Conservation (phyloP, 30 jellyfish, hydroid and myxozoan species). For the Mastigias papua region DNA sequence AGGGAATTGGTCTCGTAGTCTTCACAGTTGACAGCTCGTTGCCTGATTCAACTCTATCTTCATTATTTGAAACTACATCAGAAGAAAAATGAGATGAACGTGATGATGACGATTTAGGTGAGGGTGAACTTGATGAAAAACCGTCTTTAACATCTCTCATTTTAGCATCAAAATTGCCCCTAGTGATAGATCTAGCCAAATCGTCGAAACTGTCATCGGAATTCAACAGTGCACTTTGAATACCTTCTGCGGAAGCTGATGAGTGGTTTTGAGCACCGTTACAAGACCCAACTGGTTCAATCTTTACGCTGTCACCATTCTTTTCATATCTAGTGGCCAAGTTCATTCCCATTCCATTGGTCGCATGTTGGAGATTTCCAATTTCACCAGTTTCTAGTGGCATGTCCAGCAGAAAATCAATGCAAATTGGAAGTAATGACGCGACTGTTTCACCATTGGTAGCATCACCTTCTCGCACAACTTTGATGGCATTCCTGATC, state of each 20-base stretch:
- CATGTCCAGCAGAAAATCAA: constrained; percentile 33
- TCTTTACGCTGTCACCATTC: too few relatives aligned
- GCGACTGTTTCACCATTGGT: constrained; percentile 1
- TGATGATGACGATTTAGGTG: background rate
- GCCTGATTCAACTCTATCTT: background rate
- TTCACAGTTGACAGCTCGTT: too few relatives aligned
- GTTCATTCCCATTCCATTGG: background rate
- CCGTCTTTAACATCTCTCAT: background rate
- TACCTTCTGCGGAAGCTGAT: background rate
- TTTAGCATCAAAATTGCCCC: background rate
- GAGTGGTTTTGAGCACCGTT: too few relatives aligned
- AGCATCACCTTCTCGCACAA: constrained; percentile 5
- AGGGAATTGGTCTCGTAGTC: too few relatives aligned
- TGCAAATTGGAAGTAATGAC: constrained; percentile 34
- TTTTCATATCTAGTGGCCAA: background rate
- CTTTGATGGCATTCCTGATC: background rate
- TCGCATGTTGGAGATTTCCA: background rate
- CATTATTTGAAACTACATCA: background rate
- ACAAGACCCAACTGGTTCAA: too few relatives aligned
- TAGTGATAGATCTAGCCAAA: too few relatives aligned
- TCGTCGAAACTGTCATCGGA: background rate
- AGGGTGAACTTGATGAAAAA: background rate
- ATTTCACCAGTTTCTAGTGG: constrained; percentile 26
- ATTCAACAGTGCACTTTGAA: background rate
- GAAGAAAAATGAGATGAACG: background rate